phyloP scores from a whole-genome alignment of 2,888 invertebrate species.

The Crocallis elinguaria region DNA sequence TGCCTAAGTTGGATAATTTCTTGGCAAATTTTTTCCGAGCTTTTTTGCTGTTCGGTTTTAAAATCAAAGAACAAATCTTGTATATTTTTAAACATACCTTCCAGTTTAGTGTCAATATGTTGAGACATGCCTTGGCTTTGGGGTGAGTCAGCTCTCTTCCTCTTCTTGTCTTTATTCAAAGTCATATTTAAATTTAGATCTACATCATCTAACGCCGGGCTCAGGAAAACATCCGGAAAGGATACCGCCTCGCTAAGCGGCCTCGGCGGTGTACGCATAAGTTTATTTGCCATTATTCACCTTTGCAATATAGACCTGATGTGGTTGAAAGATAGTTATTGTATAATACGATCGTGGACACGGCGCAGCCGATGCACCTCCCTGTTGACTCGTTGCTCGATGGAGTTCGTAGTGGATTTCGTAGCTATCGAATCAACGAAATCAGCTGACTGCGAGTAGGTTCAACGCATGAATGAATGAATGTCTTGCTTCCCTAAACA shows the following conservation, averaged over 20 bases:
- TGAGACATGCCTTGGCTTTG: neutral
- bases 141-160: neutral
- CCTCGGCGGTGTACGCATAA: neutral
- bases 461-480: too few species aligned
- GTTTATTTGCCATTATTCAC: too few species aligned
- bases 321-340: too few species aligned
- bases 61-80: neutral
- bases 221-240: neutral
- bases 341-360: too few species aligned
- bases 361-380: too few species aligned
- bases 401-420: too few species aligned
- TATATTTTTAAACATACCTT: neutral
- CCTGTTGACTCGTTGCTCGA: too few species aligned
- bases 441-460: too few species aligned
- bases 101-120: neutral
- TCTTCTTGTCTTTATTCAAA: neutral
- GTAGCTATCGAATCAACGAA: too few species aligned
- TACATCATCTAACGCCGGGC: neutral
- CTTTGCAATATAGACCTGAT: too few species aligned
- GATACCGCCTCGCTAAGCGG: neutral
- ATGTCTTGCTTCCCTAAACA: constrained; percentile 12
- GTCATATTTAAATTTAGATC: neutral
- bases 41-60: neutral
- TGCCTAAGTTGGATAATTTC: neutral
- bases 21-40: neutral